Conservation (phyloP, 2,113 vertebrate genomes). For the Trachemys scripta region DNA sequence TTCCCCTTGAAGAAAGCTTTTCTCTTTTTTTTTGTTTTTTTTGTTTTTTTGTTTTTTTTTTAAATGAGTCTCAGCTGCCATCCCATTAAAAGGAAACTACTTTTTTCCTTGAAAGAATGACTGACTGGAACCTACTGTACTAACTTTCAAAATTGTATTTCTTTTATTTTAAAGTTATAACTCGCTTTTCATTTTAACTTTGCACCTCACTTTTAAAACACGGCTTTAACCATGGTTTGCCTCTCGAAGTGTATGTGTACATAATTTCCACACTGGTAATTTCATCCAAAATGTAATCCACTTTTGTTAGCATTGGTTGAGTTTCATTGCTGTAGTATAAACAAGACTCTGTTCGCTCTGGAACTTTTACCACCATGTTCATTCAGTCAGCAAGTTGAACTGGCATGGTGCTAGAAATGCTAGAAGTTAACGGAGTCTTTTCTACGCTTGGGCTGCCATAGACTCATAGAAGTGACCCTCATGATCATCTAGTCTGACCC, state of each 20-base stretch:
- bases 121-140: not conserved
- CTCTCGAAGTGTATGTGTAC: not conserved
- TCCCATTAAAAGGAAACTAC: not conserved
- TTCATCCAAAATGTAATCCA: not conserved
- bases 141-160: not conserved
- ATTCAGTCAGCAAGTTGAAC: constrained; percentile 26
- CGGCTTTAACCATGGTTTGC: not conserved
- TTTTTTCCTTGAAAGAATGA: not conserved
- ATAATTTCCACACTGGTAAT: not conserved
- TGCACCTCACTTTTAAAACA: not conserved
- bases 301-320: not conserved
- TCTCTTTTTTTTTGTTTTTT: not conserved
- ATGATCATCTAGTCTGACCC: no score
- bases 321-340: not conserved
- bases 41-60: no score
- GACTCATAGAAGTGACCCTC: no score
- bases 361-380: constrained; percentile 9
- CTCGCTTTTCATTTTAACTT: constrained; percentile 7
- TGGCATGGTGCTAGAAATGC: not conserved
- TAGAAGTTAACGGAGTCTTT: not conserved
- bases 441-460: not conserved
- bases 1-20: not conserved
- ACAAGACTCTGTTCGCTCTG: not conserved
- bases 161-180: not conserved
- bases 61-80: not conserved